These are phyloP conservation scores for Daphoenositta chrysoptera DNA, from an alignment of 2,113 vertebrate species.

Conservation along the genomic window DNA sequence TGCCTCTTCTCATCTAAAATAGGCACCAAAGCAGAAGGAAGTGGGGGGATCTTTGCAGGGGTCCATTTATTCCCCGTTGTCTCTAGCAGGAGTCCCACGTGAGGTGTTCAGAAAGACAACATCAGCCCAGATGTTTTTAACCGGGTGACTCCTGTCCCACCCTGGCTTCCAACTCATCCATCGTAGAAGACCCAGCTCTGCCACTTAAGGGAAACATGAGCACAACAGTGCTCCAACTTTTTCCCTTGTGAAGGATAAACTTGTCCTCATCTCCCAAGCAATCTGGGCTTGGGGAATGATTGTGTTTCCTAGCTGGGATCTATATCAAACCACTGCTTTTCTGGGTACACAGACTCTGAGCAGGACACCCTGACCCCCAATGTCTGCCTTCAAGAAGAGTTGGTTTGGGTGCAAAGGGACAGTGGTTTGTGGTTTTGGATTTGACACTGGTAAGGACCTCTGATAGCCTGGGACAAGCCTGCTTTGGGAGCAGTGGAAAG, in stretches of 20 bases:
- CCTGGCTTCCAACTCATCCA: background rate
- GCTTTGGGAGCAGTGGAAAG: background rate
- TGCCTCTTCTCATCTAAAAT: background rate
- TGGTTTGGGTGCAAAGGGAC: background rate
- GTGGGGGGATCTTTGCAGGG: background rate
- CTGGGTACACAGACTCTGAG: background rate
- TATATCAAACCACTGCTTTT: accelerated
- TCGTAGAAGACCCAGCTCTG: background rate
- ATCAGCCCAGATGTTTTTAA: background rate
- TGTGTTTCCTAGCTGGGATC: background rate
- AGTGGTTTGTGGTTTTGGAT: background rate
- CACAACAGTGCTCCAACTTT: background rate
- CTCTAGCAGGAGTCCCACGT: background rate
- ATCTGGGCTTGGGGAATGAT: background rate
- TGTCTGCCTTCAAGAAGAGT: background rate
- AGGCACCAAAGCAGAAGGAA: background rate
- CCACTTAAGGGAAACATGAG: background rate
- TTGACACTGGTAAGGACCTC: background rate
- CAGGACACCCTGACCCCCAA: accelerated
- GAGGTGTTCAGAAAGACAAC: background rate
- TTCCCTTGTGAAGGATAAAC: background rate
- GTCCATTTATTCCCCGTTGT: accelerated
- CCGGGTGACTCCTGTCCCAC: background rate
- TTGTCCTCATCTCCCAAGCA: background rate
- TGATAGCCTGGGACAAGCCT: background rate